Conservation (phyloP, 1,140 invertebrate genomes). For the Delia radicum region DNA sequence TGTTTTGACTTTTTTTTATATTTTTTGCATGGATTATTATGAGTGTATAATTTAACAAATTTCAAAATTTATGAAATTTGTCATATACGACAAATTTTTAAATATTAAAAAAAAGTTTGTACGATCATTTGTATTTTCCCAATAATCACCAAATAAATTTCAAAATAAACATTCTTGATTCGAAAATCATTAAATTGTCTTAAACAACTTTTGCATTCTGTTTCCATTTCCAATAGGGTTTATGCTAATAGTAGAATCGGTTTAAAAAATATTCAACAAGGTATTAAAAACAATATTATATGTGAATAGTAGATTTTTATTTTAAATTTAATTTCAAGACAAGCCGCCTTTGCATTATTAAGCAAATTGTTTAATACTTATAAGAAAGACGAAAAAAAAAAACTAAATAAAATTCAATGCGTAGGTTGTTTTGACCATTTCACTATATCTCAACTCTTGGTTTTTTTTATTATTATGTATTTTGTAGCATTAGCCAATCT, state of each 20-base stretch:
- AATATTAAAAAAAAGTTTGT: too few relatives aligned
- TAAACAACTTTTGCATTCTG: too few relatives aligned
- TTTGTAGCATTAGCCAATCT: neutral
- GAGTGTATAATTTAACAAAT: too few relatives aligned
- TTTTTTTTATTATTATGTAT: neutral
- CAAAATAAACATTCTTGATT: too few relatives aligned
- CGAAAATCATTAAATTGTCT: too few relatives aligned
- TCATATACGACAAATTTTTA: too few relatives aligned
- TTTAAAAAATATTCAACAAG: neutral
- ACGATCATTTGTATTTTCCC: too few relatives aligned
- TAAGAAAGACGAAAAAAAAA: neutral
- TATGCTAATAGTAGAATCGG: neutral
- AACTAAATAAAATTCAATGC: neutral
- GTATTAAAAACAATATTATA: neutral
- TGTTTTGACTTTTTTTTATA: too few relatives aligned
- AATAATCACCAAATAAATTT: too few relatives aligned
- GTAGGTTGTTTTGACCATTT: neutral
- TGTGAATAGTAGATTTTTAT: neutral
- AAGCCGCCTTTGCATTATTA: constrained; percentile 22
- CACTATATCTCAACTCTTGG: neutral
- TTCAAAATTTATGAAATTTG: too few relatives aligned
- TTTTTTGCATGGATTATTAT: too few relatives aligned
- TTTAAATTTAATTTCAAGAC: neutral
- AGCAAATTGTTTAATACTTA: constrained; percentile 9
- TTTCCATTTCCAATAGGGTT: neutral